These are phyloP conservation scores for Murina feae DNA, from an alignment of 2,113 vertebrate species.

Conservation along the genomic window DNA sequence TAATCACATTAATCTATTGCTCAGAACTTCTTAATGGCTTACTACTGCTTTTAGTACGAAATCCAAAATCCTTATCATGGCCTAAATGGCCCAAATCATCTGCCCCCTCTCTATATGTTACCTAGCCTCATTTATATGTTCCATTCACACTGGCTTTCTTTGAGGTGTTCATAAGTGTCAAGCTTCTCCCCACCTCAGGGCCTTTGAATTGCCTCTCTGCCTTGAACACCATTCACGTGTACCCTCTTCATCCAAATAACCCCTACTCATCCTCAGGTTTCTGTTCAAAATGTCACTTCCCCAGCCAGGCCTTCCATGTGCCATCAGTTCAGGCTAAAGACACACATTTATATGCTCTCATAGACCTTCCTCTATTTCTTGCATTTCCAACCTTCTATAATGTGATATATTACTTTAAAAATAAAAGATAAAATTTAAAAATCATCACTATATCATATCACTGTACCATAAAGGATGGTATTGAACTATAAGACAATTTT, in stretches of 20 bases:
- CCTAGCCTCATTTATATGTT: background rate
- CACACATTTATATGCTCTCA: background rate
- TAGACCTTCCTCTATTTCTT: background rate
- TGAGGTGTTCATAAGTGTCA: background rate
- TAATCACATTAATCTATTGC: background rate
- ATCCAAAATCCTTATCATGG: background rate
- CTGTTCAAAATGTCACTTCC: background rate
- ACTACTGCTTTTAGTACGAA: background rate
- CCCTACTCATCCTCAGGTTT: background rate
- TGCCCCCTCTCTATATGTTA: background rate
- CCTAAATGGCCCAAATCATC: background rate
- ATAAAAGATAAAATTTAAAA: background rate
- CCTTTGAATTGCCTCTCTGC: background rate
- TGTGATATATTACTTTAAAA: background rate
- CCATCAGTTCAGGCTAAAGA: background rate
- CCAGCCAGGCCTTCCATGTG: background rate
- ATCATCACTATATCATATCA: background rate
- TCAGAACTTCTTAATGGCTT: background rate
- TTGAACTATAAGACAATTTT: background rate
- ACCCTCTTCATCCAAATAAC: background rate
- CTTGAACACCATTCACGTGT: background rate
- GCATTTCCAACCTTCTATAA: background rate
- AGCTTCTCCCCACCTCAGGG: background rate
- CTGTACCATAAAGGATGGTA: background rate
- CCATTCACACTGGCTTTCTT: background rate